phyloP scores from a whole-genome alignment of 2,113 vertebrate species.

The Hipposideros armiger region DNA sequence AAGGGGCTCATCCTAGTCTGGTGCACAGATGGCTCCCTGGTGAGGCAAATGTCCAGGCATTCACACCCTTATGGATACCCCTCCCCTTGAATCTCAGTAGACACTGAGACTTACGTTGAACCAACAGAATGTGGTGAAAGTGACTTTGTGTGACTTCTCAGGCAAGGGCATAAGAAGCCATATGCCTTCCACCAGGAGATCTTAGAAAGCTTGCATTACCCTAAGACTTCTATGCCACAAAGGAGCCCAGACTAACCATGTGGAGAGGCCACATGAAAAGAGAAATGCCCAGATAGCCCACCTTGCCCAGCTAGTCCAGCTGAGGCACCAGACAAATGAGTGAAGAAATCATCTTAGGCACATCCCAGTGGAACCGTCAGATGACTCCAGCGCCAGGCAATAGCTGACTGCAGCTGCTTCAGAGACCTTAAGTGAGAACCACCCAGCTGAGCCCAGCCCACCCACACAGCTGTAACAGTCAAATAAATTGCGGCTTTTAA shows the following conservation, averaged over 20 bases:
- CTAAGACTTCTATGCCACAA: not conserved
- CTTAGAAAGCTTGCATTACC: not conserved
- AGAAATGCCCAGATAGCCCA: not conserved
- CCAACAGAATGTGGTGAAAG: not conserved
- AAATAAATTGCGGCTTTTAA: not conserved
- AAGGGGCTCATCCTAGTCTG: not conserved
- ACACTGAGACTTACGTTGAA: not conserved
- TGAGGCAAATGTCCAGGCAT: not conserved
- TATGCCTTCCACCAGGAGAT: not conserved
- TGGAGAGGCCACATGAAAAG: not conserved
- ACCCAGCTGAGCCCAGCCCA: not conserved
- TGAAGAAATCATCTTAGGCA: not conserved
- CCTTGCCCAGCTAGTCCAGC: fast-evolving
- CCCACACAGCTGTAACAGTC: not conserved
- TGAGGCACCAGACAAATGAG: not conserved
- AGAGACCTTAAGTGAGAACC: not conserved
- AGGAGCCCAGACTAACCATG: not conserved
- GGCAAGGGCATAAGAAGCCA: not conserved
- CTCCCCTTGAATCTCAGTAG: not conserved
- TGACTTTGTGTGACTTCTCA: not conserved
- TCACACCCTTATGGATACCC: not conserved
- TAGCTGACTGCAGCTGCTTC: not conserved
- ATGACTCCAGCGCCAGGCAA: not conserved
- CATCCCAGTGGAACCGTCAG: not conserved
- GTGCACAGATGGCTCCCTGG: not conserved